Evolutionary conservation across 1,140 invertebrate genomes (phyloP), one percentile per base, ranked within the genome.

Genomic region (Dreissena rostriformis): DNA sequence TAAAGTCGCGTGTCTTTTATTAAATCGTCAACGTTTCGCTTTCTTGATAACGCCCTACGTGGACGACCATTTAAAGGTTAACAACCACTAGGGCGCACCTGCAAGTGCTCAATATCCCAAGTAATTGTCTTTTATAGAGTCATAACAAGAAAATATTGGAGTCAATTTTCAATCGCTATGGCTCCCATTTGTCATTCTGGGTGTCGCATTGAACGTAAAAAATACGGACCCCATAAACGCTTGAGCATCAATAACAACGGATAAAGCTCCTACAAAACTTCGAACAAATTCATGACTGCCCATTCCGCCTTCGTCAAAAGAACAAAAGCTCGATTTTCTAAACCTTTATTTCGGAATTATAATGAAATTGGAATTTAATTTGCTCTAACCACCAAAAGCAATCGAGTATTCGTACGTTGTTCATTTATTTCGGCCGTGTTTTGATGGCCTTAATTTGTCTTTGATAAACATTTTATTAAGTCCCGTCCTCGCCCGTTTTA

Each of bases 361-460:
- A 82, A 82, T 75, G 71, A 75, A 82, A 82, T 82, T 82, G 57
- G 80, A 82, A 82, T 82, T 82, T 82, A 82, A 82, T 82, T 82
- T 82, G 73, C 53, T 82, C 75, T 73, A 61, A 51, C 71, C 55
- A 24, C 49, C 15, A 66, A 49, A 67, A 19, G 68, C 80, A 61
- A n/a, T 67, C 67, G 67, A 61, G 74, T 74, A 17, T 65, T n/a
- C 53, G 24, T 6, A 39, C 22, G 2, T 63, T 63, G 71, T 29
- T 75, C 80, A 75, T 82, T 73, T 51, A 82, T 82, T 74, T 82
- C 29, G 14, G 14, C 49, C 57, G 63, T 29, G 24, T 55, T 75
- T 73, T 73, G 52, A 82, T 75, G 61, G 80, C 24, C 55, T 74
- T 82, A 82, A 82, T 82, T 82, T 82, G 80, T 82, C 80, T 82